These are phyloP conservation scores for Rhingia campestris DNA, from an alignment of 2,888 invertebrate species.

Conservation along the genomic window DNA sequence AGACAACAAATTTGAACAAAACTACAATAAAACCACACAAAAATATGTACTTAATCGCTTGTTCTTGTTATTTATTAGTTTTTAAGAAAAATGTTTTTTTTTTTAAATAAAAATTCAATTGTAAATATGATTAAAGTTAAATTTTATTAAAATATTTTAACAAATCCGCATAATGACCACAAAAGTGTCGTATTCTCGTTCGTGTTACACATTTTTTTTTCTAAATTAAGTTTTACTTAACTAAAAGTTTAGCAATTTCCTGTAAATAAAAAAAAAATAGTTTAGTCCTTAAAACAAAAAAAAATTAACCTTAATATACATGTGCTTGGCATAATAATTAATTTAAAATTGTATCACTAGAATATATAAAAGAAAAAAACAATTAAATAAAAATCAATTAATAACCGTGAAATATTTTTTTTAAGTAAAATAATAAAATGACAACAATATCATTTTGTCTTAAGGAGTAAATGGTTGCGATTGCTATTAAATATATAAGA, in stretches of 20 bases:
- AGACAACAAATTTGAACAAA: constrained; percentile 7
- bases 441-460: constrained; percentile 48
- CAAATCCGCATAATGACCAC: constrained; percentile 4
- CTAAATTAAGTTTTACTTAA: constrained; percentile 33
- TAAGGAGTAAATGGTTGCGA: constrained; percentile 49
- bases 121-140: constrained; percentile 57
- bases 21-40: not conserved
- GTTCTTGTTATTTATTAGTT: constrained; percentile 67
- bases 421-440: constrained; percentile 25
- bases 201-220: constrained; percentile 31
- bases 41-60: constrained; percentile 64
- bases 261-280: constrained; percentile 61
- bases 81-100: constrained; percentile 26
- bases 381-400: constrained; percentile 15
- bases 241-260: constrained; percentile 44
- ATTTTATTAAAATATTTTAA: constrained; percentile 1
- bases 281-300: constrained; percentile 47
- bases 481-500: constrained; percentile 46
- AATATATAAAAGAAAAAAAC: constrained; percentile 12
- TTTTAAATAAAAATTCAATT: constrained; percentile 35
- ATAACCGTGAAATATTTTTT: constrained; percentile 53
- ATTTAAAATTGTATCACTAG: constrained; percentile 23
- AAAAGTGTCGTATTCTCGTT: constrained; percentile 1
- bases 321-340: constrained; percentile 63
- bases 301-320: constrained; percentile 52